Evolutionary conservation across 2,113 vertebrate species (phyloP), one percentile per base, ranked within the genome.

Genomic region (Fulmarus glacialis): DNA sequence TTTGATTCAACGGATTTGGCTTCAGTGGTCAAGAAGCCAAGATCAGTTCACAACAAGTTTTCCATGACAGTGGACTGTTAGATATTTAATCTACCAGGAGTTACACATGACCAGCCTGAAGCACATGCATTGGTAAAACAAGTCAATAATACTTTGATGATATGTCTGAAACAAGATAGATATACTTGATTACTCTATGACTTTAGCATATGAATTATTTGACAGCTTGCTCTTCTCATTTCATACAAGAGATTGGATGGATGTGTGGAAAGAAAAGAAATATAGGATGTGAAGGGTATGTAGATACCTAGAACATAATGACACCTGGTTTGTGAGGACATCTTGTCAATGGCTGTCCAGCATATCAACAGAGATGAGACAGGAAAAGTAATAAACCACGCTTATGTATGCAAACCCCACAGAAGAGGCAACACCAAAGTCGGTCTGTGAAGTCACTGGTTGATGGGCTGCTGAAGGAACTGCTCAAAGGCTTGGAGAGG

Each of bases 391-490:
- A 45, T 23, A 80, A 90, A 62, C 6, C 34, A 60, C 13, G 27
- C 14, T 20, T n/a, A 48, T 0, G 0, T 6, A 47, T 0, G 16
- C 32, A 90, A 59, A 80, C 11, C 6, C 42, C 56, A 38, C 1
- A 82, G 56, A 85, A 59, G 62, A 42, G 52, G 43, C 10, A 50
- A 19, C 2, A 55, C 15, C 34, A 56, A 89, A 77, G 29, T 55
- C 3, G 5, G 26, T 60, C 47, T 79, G n/a, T 0, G 3, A 89
- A 23, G 20, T 42, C 26, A 55, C 68, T 68, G 53, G 13, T 7
- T 6, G 2, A 81, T 11, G 34, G 22, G 53, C 56, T 63, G 40
- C 79, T 42, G 56, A 79, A 88, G 53, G 19, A 90, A 53, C 21
- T 3, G 5, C 21, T 58, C 15, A 70, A 71, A 85, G n/a, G 34